Base-by-base conservation (phyloP, 1,140 invertebrate species). In the Leptonema lineaticorne region DNA sequence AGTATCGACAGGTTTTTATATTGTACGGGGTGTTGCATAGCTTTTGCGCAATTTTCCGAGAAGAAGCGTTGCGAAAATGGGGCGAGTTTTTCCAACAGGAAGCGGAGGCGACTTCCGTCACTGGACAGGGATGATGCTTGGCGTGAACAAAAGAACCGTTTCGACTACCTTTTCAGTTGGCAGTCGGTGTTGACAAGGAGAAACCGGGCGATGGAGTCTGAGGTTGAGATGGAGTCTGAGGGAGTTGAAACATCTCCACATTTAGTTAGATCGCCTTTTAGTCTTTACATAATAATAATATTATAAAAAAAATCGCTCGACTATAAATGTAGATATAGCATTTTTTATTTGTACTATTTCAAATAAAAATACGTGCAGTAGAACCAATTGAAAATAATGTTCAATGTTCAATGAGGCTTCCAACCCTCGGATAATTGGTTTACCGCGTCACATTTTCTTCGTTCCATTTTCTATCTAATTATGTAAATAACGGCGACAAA, bases 401-500 rank as follows among this genome's bases (percentile, higher is more conserved):
- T n/a, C n/a, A n/a, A n/a, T n/a, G n/a, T n/a, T n/a, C n/a, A n/a
- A n/a, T n/a, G n/a, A n/a, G n/a, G n/a, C n/a, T n/a, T n/a, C n/a
- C n/a, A n/a, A n/a, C 30, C 67, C 33, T 14, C 1, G 6, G 27
- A 67, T 58, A 58, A 37, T 26, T 18, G 20, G 45, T 41, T 67
- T 67, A 27, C 29, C 30, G 26, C 30, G 37, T n/a, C n/a, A n/a
- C n/a, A n/a, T n/a, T n/a, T n/a, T n/a, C n/a, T n/a, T n/a, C n/a
- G n/a, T n/a, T n/a, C n/a, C n/a, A n/a, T n/a, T n/a, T n/a, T n/a
- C 59, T 53, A 64, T 53, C 71, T 69, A 72, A 72, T 72, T 72
- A 72, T 72, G 71, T 69, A 72, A 72, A 72, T 72, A 72, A 69
- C 71, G 68, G 71, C 20, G 41, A 37, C 68, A 72, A 72, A 72